Conservation (phyloP, 2,113 vertebrate genomes). For the Ranitomeya imitator region DNA sequence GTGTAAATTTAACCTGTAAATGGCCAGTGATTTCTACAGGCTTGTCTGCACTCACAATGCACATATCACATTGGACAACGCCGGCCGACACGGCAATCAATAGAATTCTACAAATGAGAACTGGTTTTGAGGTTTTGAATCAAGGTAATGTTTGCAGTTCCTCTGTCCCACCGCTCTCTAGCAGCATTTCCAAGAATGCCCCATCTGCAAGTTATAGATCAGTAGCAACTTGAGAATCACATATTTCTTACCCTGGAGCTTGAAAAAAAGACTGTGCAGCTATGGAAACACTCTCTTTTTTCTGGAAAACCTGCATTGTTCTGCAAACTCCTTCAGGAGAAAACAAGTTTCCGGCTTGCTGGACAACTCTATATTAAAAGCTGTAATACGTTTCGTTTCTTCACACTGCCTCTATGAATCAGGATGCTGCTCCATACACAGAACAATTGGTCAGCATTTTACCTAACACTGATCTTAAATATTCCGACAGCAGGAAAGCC, state of each 20-base stretch:
- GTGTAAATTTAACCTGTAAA: constrained; percentile 14
- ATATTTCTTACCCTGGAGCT: constrained; percentile 5
- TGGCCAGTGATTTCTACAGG: not conserved
- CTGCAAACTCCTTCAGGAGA: not conserved
- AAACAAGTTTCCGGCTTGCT: not conserved
- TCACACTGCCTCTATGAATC: not conserved
- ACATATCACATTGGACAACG: constrained; percentile 1
- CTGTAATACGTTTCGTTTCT: not conserved
- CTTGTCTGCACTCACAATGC: not conserved
- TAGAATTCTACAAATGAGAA: not conserved
- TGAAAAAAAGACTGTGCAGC: not conserved
- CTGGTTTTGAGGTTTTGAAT: not conserved
- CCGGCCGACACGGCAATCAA: not conserved
- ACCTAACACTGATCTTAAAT: not conserved
- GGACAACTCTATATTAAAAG: not conserved
- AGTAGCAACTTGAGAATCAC: not conserved
- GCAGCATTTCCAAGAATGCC: constrained; percentile 1
- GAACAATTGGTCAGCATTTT: not conserved
- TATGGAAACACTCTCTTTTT: not conserved
- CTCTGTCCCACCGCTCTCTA: not conserved
- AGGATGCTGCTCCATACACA: not conserved
- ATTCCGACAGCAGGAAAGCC: too few species aligned
- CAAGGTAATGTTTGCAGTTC: not conserved
- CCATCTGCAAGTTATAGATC: constrained; percentile 18
- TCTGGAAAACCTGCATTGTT: not conserved